A percentile compares a stretch with the other conserved stretches of the same genome.
phyloP scores from a whole-genome alignment of 1,140 invertebrate species.

The Trichogramma pretiosum region DNA sequence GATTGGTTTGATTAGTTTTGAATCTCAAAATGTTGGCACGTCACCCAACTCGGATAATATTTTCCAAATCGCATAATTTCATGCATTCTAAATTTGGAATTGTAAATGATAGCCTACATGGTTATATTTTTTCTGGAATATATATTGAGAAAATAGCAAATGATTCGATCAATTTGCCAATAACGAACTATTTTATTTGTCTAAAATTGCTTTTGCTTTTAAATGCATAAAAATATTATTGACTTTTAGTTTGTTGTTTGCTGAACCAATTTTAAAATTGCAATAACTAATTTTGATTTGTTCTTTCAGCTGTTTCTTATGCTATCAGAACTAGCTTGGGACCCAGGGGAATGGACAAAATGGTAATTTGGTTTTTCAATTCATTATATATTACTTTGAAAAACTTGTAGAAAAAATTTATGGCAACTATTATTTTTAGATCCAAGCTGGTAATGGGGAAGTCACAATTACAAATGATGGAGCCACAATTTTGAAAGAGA shows the following conservation, averaged over 20 bases:
- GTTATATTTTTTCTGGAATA: no score
- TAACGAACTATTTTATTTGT: neutral
- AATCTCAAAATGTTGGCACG: no score
- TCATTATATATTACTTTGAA: constrained; percentile 1
- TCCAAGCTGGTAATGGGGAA: constrained; percentile 93
- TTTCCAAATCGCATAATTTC: no score
- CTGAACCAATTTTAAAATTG: no score
- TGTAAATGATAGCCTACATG: no score
- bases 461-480: constrained; percentile 99
- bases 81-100: no score
- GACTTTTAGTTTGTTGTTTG: neutral
- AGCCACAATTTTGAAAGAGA: constrained; percentile 98
- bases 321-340: constrained; percentile 97
- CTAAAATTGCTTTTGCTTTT: neutral
- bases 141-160: no score
- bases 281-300: no score
- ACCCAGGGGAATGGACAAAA: constrained; percentile 99
- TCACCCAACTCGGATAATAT: no score
- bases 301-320: constrained; percentile 94
- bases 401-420: constrained; percentile 7
- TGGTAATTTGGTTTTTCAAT: constrained; percentile 56
- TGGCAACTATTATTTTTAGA: constrained; percentile 45
- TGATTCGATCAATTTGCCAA: no score
- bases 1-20: no score
- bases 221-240: no score